Percentiles rank a stretch among this genome's conserved stretches.
phyloP scores from a whole-genome alignment of 1,140 invertebrate species.

The Leptinotarsa texana region DNA sequence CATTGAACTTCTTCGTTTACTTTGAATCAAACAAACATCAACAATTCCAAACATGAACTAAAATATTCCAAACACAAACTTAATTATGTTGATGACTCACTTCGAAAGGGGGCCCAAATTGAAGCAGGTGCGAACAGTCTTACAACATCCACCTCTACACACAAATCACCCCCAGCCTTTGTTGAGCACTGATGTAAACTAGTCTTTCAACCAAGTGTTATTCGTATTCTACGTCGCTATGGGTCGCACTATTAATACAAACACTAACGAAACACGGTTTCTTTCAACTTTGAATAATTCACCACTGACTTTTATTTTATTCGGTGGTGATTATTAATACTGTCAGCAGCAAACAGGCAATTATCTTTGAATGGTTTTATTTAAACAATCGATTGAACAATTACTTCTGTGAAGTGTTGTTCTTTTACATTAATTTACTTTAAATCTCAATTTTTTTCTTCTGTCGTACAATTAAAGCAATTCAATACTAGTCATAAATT shows the following conservation, averaged over 20 bases:
- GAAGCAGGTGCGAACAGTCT: background rate
- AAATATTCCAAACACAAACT: background rate
- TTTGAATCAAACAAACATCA: background rate
- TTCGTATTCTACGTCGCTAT: constrained; percentile 34
- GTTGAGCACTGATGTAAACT: background rate
- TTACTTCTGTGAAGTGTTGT: too few relatives aligned
- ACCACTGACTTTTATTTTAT: background rate
- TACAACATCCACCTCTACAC: background rate
- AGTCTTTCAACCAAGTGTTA: constrained; percentile 2
- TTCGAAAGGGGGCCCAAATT: background rate
- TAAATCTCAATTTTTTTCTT: too few relatives aligned
- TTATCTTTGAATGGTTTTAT: too few relatives aligned
- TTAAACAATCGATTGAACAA: too few relatives aligned
- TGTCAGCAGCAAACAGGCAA: too few relatives aligned
- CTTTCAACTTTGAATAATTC: background rate
- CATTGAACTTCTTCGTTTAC: background rate
- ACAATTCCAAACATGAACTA: background rate
- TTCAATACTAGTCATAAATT: too few relatives aligned
- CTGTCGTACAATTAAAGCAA: too few relatives aligned
- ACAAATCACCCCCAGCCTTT: background rate
- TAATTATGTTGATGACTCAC: background rate
- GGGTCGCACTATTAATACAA: constrained; percentile 39
- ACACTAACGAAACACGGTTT: constrained; percentile 11
- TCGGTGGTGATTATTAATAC: too few relatives aligned
- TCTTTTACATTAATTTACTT: background rate